Evolutionary conservation across 2,113 vertebrate species (phyloP).

Genomic region (Chitala chitala): DNA sequence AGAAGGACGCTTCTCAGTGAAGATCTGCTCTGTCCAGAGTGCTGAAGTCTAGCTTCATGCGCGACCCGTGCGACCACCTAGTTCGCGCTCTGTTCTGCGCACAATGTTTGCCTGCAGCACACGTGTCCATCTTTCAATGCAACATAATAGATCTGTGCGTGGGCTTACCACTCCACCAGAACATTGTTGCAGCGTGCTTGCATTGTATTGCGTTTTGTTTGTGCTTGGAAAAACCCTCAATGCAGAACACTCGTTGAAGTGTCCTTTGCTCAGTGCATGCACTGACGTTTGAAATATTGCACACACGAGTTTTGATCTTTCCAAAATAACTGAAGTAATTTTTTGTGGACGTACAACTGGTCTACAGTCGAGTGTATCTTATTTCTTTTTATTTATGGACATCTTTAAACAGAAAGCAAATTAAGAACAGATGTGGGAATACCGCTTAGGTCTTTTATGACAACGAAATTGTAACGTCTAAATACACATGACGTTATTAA

Average conservation of each 20-base stretch:
- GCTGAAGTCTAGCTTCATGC: slow-evolving; percentile 55
- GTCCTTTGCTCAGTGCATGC: slow-evolving; percentile 28
- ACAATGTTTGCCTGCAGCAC: slow-evolving; percentile 35
- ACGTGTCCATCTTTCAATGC: slow-evolving; percentile 55
- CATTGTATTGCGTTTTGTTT: slow-evolving; percentile 42
- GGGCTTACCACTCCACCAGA: slow-evolving; percentile 32
- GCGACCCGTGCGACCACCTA: slow-evolving; percentile 7
- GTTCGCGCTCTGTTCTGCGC: not conserved
- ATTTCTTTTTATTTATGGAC: too few species aligned
- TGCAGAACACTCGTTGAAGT: slow-evolving; percentile 30
- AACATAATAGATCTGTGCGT: slow-evolving; percentile 49
- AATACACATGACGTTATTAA: too few species aligned
- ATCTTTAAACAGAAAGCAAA: too few species aligned
- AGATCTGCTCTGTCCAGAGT: slow-evolving; percentile 64
- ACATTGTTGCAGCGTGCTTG: slow-evolving; percentile 46
- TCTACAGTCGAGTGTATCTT: too few species aligned
- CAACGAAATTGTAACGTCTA: too few species aligned
- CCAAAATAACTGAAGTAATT: too few species aligned
- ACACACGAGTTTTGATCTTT: too few species aligned
- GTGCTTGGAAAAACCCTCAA: slow-evolving; percentile 37
- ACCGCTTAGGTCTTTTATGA: too few species aligned
- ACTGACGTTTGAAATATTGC: not conserved
- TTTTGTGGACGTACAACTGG: too few species aligned
- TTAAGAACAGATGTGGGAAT: too few species aligned
- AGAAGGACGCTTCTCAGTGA: slow-evolving; percentile 2